These are phyloP conservation scores for Siniperca chuatsi DNA, from an alignment of 2,113 vertebrate species.

Conservation along the genomic window DNA sequence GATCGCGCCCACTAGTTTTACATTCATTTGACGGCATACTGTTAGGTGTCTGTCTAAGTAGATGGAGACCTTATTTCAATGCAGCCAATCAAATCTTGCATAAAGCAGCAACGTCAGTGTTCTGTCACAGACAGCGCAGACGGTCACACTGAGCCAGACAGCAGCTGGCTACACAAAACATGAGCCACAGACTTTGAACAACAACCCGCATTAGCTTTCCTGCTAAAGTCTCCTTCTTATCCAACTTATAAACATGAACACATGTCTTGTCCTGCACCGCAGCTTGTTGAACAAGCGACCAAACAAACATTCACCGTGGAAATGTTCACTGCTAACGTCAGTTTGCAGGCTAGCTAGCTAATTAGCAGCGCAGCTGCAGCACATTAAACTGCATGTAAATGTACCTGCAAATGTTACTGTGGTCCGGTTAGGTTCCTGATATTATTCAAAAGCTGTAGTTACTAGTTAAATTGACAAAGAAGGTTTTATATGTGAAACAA, in stretches of 20 bases:
- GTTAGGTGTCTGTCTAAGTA: background rate
- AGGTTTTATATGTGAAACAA: background rate
- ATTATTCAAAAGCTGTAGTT: background rate
- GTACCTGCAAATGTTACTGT: background rate
- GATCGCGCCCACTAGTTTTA: too few species aligned
- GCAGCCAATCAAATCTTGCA: background rate
- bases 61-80: background rate
- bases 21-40: too few species aligned
- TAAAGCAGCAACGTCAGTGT: background rate
- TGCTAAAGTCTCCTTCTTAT: too few species aligned
- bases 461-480: background rate
- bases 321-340: background rate
- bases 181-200: background rate
- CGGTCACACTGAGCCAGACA: background rate
- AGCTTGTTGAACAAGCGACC: background rate
- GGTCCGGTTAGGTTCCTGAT: background rate
- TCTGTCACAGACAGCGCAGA: background rate
- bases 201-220: background rate
- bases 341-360: background rate
- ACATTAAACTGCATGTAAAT: background rate
- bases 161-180: background rate
- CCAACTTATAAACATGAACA: background rate
- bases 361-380: background rate
- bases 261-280: background rate
- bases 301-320: background rate